Base-by-base conservation (phyloP, 2,888 invertebrate genomes). In the Ypsolopha scabrella region DNA sequence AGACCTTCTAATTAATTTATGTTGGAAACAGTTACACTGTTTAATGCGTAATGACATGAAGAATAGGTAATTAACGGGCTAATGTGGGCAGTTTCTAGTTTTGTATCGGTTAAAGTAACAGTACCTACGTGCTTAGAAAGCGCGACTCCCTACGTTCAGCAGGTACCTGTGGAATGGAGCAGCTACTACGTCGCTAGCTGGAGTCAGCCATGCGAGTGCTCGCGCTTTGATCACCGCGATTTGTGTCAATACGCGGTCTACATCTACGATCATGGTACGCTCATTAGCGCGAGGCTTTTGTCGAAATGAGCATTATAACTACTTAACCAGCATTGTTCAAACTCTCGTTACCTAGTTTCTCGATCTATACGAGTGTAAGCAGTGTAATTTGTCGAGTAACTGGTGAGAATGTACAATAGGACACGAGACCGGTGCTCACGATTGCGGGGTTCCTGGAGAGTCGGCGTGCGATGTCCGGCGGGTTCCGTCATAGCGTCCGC, bases 401-500 rank as follows among this genome's bases (percentile, higher is more conserved):
- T 14, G n/a, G 43, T 14, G 43, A 2, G 43, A 43, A 14, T 43
- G 43, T 14, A 39, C 39, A 43, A 53, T 51, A 63, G 57, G 61
- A 62, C 60, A 59, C 43, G 55, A 58, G 62, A 62, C 64, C 65
- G 67, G 60, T 61, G 62, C 61, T 56, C 56, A 54, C 74, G 73
- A 73, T 75, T 64, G 62, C 56, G 58, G 60, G 61, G 63, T 64
- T 69, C 63, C 68, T 70, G 65, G 69, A 73, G 69, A 70, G 69
- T 60, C 61, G 57, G 58, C 55, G 56, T 53, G 57, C 64, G 63
- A 63, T 61, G 58, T 55, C 62, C 55, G 55, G 39, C 39, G n/a
- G 37, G 50, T 34, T 44, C 49, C 57, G 56, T 3, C 24, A 24
- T 24, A 3, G 24, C 24, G 24, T 34, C 47, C 47, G 7, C 33